Evolutionary conservation across 2,113 vertebrate genomes (phyloP).

Genomic region (Fukomys damarensis): DNA sequence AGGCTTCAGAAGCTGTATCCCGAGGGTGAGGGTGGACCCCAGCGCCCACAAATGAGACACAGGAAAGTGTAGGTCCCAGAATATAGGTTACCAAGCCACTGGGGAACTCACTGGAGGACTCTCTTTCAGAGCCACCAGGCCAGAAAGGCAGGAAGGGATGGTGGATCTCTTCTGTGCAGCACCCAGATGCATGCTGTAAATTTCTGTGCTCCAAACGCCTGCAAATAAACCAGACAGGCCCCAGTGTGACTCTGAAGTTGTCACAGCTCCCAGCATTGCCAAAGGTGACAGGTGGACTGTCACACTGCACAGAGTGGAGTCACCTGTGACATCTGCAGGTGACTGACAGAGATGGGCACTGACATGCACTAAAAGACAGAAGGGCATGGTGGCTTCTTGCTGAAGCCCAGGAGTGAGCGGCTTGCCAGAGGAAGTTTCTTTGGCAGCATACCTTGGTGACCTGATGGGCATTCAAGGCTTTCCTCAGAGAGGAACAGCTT

Average conservation of each 20-base stretch:
- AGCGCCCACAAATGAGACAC: neutral
- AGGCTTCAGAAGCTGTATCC: neutral
- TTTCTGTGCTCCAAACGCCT: neutral
- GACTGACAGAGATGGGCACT: constrained; percentile 24
- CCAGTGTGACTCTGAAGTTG: constrained; percentile 42
- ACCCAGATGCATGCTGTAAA: neutral
- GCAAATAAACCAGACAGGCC: neutral
- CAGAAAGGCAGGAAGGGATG: neutral
- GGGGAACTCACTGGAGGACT: neutral
- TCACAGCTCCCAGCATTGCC: constrained; percentile 65
- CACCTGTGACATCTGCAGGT: constrained; percentile 60
- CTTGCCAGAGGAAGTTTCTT: neutral
- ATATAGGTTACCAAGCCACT: neutral
- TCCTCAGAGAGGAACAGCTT: neutral
- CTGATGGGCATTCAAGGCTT: neutral
- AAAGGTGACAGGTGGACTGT: constrained; percentile 70
- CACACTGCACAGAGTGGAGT: neutral
- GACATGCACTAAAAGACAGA: constrained; percentile 49
- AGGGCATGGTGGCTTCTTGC: neutral
- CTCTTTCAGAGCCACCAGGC: neutral
- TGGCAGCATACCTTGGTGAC: neutral
- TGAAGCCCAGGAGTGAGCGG: neutral
- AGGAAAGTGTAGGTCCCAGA: neutral
- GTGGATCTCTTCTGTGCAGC: neutral
- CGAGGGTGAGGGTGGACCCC: neutral